Evolutionary conservation across 2,888 invertebrate species (phyloP).

Genomic region (Atherix ibis): DNA sequence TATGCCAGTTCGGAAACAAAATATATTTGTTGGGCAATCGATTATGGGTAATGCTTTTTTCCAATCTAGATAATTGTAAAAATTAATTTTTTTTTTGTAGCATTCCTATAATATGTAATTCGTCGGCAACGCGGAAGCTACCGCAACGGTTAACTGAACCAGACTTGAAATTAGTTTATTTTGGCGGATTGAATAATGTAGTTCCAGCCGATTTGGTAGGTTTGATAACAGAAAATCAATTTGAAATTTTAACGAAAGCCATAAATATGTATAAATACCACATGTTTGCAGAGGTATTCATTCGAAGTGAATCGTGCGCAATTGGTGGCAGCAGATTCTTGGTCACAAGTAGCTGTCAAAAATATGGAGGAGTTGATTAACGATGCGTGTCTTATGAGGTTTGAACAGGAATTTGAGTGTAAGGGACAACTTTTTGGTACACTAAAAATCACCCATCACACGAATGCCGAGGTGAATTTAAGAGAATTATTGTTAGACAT

Average conservation of each 20-base stretch:
- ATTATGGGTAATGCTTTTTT: conserved; percentile 8
- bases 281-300: conserved; percentile 9
- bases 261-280: neutral
- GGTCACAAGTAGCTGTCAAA: conserved; percentile 9
- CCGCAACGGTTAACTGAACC: conserved; percentile 3
- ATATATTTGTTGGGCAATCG: conserved; percentile 10
- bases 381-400: conserved; percentile 6
- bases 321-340: conserved; percentile 2
- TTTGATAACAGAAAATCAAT: too few species aligned
- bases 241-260: too few species aligned
- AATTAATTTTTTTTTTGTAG: neutral
- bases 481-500: conserved; percentile 7
- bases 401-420: conserved; percentile 1
- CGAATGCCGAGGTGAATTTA: conserved; percentile 7
- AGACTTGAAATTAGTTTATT: conserved; percentile 4
- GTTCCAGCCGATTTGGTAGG: conserved; percentile 10
- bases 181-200: conserved; percentile 8
- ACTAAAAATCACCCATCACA: conserved; percentile 7
- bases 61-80: neutral
- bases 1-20: neutral
- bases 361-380: conserved; percentile 7
- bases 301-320: conserved; percentile 3
- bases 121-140: conserved; percentile 5
- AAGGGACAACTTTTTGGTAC: conserved; percentile 9
- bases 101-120: neutral